A percentile compares a stretch with the other conserved stretches of the same genome.
Conservation (phyloP, 2,888 invertebrate species). For the Lochmaea capreae region DNA sequence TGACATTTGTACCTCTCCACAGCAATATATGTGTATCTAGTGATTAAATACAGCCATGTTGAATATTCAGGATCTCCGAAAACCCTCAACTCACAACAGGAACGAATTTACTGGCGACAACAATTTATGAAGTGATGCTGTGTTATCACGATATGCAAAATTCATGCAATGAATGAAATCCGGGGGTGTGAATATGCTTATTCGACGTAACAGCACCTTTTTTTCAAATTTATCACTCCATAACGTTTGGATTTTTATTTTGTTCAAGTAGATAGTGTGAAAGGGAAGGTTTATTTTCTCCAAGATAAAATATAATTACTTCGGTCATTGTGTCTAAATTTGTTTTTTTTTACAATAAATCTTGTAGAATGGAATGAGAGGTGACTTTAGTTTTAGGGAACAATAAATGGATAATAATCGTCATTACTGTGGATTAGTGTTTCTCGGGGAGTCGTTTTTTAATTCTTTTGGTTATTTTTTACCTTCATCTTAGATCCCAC, state of each 20-base stretch:
- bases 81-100: not conserved
- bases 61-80: conserved; percentile 7
- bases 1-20: not conserved
- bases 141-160: conserved; percentile 8
- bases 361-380: too few species aligned
- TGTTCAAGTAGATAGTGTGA: not conserved
- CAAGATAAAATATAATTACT: too few species aligned
- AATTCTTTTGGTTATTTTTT: too few species aligned
- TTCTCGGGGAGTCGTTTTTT: too few species aligned
- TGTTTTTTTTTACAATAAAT: too few species aligned
- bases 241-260: not conserved
- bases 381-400: too few species aligned
- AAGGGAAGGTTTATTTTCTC: not conserved
- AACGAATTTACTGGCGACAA: not conserved
- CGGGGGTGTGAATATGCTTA: conserved; percentile 1
- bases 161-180: conserved; percentile 3
- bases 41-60: not conserved
- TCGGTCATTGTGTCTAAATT: too few species aligned
- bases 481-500: too few species aligned
- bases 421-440: too few species aligned
- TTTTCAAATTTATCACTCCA: not conserved
- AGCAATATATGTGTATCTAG: not conserved
- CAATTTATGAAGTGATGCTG: conserved; percentile 11
- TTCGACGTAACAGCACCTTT: not conserved
- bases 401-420: too few species aligned